Evolutionary conservation across 2,113 vertebrate genomes (phyloP), one percentile per base, ranked within the genome.

Genomic region (Cygnus buccinator): DNA sequence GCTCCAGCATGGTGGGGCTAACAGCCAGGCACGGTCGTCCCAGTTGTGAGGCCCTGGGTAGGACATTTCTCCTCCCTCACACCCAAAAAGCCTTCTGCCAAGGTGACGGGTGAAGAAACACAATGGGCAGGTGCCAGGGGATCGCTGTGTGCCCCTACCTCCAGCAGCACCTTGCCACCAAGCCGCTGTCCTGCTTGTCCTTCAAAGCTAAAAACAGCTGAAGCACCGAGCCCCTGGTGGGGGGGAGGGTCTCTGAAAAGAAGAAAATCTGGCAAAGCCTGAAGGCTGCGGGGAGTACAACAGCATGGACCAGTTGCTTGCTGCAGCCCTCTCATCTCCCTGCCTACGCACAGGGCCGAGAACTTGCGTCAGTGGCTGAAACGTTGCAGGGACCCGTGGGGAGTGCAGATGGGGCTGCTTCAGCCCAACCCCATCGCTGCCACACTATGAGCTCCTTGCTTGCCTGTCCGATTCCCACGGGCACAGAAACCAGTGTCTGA

Each of bases 91-190:
- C 6, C 65, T 72, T 63, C 80, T 72, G 58, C 20, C 43, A 29
- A 48, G 20, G 20, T 48, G 46, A 48, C 10, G 10, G 54, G 39
- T 11, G 6, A 6, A 39, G 73, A 17, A 52, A 46, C 0, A 1
- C 20, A 4, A n/a, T 33, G 16, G 13, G 50, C 11, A 63, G 75
- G 71, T 87, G 54, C 39, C 26, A 39, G 21, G 39, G 35, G 22
- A 15, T 11, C 21, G 1, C 28, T 52, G 9, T 1, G 0, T 35
- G 50, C 6, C 26, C 9, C 26, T 58, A 25, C 44, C 48, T 50
- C 26, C 79, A 19, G 6, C 11, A 65, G 4, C 20, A 8, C 37
- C 6, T 21, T 28, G 21, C 7, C 65, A 46, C 35, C 39, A 44
- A 55, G 29, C 14, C 44, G 14, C 35, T 18, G 35, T 29, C 35